Base-by-base conservation (phyloP, 1,140 invertebrate genomes). In the Sweltsa coloradensis region DNA sequence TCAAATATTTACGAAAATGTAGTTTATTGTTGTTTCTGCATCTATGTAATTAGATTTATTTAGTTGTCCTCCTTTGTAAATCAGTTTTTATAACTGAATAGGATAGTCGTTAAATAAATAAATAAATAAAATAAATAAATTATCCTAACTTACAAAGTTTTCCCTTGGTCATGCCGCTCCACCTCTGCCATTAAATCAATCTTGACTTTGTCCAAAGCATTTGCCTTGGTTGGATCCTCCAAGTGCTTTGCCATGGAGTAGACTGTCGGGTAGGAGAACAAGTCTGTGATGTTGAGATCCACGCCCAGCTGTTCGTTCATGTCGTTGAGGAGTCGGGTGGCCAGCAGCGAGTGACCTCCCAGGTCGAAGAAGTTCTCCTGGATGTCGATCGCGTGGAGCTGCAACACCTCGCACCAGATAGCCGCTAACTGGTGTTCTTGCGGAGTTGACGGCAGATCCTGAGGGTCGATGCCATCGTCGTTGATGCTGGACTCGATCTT, bases 291-390 rank as follows among this genome's bases (percentile, higher is more conserved):
- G 7, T n/a, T 13, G 1, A 57, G 42, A 26, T 45, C 29, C 11
- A 25, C 21, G n/a, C 49, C 43, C 27, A 58, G 46, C 11, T 29
- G 16, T 22, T 60, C 54, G 37, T 60, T 63, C 23, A 72, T 55
- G 50, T 59, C 54, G 27, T 55, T 57, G 34, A 72, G 54, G 11
- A 73, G 55, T 29, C 61, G 60, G 49, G 70, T 61, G 24, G 71
- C 72, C 34, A 71, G 53, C 9, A 74, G 58, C 1, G 72, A 74
- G 54, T 74, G 72, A 2, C 71, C 57, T 36, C 57, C 57, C 22
- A 57, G 41, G 18, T 59, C 56, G 34, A 59, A 59, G 41, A 57
- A 59, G 49, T 51, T 59, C 45, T 57, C 57, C 9, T 53, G 36
- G 22, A 48, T 26, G 40, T 59, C 57, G 11, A 59, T 21, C 7